phyloP scores from a whole-genome alignment of 1,140 invertebrate genomes.

The Eufriesea mexicana region DNA sequence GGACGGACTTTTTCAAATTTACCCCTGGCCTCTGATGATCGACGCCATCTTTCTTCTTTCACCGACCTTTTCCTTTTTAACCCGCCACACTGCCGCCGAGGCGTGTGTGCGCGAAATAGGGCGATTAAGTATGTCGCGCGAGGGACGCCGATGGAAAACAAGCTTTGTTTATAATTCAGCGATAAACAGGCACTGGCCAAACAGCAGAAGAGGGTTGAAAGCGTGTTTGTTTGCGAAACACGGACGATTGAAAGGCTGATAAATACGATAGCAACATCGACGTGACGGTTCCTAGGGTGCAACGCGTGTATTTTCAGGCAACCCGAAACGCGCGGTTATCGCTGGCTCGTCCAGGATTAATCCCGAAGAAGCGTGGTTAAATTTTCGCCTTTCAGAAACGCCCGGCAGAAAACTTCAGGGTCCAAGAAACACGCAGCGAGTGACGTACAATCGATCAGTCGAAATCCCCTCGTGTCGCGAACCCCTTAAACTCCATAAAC shows the following conservation, averaged over 20 bases:
- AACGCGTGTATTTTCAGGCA: background rate
- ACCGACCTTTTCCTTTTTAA: conserved; percentile 43
- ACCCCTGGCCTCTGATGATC: conserved; percentile 58
- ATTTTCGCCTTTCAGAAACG: no score
- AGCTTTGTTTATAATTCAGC: conserved; percentile 50
- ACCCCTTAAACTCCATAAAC: conserved; percentile 66
- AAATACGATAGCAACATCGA: background rate
- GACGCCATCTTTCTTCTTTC: conserved; percentile 58
- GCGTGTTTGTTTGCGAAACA: conserved; percentile 35
- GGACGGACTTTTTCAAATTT: conserved; percentile 70
- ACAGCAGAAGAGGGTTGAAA: background rate
- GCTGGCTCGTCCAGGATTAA: background rate
- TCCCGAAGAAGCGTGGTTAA: background rate
- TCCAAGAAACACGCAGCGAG: conserved; percentile 44
- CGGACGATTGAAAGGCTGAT: conserved; percentile 19
- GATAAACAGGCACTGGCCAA: conserved; percentile 40
- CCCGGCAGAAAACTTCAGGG: conserved; percentile 22
- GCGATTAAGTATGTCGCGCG: conserved; percentile 53
- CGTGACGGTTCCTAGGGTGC: background rate
- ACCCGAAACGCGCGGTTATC: background rate
- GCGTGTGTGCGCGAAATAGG: conserved; percentile 47
- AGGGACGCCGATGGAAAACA: conserved; percentile 30
- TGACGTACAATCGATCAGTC: conserved; percentile 71
- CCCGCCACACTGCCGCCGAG: background rate
- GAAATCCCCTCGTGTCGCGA: conserved; percentile 60